phyloP scores from a whole-genome alignment of 2,113 vertebrate species.

The Irena cyanogastra region DNA sequence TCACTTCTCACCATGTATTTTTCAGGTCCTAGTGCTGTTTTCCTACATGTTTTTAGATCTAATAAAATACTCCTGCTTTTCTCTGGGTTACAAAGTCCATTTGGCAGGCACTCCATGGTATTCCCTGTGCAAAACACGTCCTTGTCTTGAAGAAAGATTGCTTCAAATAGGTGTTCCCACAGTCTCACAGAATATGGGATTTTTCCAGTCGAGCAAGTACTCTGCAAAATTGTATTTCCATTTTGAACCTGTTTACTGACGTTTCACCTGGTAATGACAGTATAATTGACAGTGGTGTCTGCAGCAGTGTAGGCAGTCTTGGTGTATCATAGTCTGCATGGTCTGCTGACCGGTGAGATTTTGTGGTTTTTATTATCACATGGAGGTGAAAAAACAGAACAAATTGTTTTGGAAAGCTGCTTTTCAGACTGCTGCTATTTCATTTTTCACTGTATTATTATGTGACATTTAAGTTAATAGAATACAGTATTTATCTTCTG shows the following conservation, averaged over 20 bases:
- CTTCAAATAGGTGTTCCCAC: not conserved
- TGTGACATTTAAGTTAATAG: not conserved
- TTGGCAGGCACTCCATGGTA: not conserved
- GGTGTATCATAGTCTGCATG: not conserved
- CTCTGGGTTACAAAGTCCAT: not conserved
- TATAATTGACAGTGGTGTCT: not conserved
- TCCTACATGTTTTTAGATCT: not conserved
- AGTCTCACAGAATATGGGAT: not conserved
- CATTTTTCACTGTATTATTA: not conserved
- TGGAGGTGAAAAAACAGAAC: not conserved
- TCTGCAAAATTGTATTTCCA: not conserved
- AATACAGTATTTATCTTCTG: not conserved
- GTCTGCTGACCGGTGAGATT: not conserved
- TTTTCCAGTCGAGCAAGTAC: not conserved
- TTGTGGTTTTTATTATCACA: not conserved
- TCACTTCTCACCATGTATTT: not conserved
- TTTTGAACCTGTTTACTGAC: not conserved
- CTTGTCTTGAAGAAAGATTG: not conserved
- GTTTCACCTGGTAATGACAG: not conserved
- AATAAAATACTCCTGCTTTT: not conserved
- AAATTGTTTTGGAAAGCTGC: not conserved
- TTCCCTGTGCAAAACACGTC: not conserved
- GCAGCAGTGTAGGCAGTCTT: not conserved
- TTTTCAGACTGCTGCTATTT: not conserved
- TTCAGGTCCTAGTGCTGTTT: not conserved